A percentile compares a stretch with the other conserved stretches of the same genome.
These are phyloP conservation scores for Lasioglossum lativentre DNA, from an alignment of 2,888 invertebrate species.

Conservation along the genomic window DNA sequence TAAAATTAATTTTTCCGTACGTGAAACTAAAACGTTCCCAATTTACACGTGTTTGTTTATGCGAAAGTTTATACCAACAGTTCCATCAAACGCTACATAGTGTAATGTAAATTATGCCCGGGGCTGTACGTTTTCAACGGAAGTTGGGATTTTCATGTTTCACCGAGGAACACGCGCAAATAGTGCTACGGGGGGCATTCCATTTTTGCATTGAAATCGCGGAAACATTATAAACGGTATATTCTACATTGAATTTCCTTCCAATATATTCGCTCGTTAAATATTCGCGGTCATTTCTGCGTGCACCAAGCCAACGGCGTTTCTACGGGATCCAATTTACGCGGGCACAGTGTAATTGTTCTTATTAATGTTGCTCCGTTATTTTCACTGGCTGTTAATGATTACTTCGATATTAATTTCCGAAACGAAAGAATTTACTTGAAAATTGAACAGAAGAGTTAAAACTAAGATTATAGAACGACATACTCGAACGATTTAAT, in stretches of 20 bases:
- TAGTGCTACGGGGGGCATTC: neutral
- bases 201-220: neutral
- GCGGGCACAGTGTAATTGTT: slow-evolving; percentile 7
- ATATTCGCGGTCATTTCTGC: neutral
- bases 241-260: slow-evolving; percentile 10
- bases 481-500: neutral
- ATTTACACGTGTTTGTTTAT: neutral
- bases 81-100: neutral
- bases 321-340: neutral
- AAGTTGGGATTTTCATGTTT: neutral
- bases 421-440: neutral
- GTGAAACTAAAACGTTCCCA: neutral
- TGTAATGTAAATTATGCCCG: neutral
- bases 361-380: slow-evolving; percentile 9
- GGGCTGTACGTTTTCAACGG: neutral
- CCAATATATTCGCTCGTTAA: neutral
- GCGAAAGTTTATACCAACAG: neutral
- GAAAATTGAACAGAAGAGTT: neutral
- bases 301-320: no score
- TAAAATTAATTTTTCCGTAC: neutral
- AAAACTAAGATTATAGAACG: neutral
- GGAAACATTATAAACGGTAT: neutral
- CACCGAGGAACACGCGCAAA: neutral
- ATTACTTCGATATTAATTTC: neutral
- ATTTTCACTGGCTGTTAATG: neutral